Evolutionary conservation across 1,140 invertebrate genomes (phyloP).

Genomic region (Heliothis virescens): DNA sequence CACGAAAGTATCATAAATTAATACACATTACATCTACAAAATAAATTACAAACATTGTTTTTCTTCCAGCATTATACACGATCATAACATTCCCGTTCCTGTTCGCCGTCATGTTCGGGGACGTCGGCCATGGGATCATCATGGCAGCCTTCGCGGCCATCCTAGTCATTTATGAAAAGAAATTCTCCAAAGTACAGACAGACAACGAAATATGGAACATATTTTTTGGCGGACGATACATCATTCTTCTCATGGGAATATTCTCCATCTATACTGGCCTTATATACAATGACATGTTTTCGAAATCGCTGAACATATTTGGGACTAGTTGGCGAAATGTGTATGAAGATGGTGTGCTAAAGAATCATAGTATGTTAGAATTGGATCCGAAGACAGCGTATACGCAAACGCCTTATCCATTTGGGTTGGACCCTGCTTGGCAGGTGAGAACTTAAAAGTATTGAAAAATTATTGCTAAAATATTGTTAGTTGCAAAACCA

Average conservation of each 20-base stretch:
- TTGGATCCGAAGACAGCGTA: conserved; percentile 88
- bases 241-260: conserved; percentile 94
- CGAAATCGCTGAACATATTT: conserved; percentile 93
- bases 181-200: conserved; percentile 81
- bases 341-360: conserved; percentile 81
- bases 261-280: conserved; percentile 95
- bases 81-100: conserved; percentile 92
- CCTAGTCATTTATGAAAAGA: conserved; percentile 89
- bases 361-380: conserved; percentile 83
- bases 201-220: conserved; percentile 92
- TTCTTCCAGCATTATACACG: conserved; percentile 89
- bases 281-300: conserved; percentile 95
- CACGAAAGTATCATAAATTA: too few species aligned
- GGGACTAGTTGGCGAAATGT: conserved; percentile 90
- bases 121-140: conserved; percentile 90
- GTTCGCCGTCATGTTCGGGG: conserved; percentile 93
- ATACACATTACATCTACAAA: too few species aligned
- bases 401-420: conserved; percentile 87
- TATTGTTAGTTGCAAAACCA: too few species aligned
- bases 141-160: conserved; percentile 88
- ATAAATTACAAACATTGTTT: too few species aligned
- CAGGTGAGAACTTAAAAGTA: conserved; percentile 76
- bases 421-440: conserved; percentile 95
- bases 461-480: too few species aligned
- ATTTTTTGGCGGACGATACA: conserved; percentile 94